Base-by-base conservation (phyloP, 2,888 invertebrate species). In the Mesoligia furuncula region DNA sequence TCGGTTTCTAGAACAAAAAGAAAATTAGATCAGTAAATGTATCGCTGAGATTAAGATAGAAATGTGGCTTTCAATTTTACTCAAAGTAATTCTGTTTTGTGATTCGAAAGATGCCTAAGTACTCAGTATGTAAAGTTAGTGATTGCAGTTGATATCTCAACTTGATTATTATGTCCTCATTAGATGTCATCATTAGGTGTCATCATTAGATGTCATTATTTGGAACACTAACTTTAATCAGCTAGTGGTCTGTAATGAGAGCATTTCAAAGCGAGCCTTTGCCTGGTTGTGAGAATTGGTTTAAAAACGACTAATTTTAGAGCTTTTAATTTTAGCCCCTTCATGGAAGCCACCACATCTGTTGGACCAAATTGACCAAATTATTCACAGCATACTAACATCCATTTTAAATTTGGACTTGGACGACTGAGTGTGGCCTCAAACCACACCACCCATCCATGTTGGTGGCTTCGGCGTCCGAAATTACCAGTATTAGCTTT, bases 11-110 rank as follows among this genome's bases (percentile, higher is more conserved):
- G 45, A 79, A 84, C 64, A 62, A 75, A 75, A 84, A 84, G 36
- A 71, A 87, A 86, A 84, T 86, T 75, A 72, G 39, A 54, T 2
- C 59, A 54, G 45, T 65, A 75, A 78, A 86, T 62, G 31, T 86
- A 84, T 79, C 15, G 69, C 62, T 48, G 20, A 70, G 69, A 86
- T 75, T 84, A 79, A 75, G 39, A 71, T 48, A 76, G 51, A 75
- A 42, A 70, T 64, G 59, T 61, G 54, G 27, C 45, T 64, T 62
- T 67, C 61, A 79, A 75, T 73, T 70, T 54, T 27, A 69, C 42
- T 72, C 24, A 72, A 39, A 39, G 59, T 73, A 31, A 64, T 67
- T 67, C 15, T 57, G n/a, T 61, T 65, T n/a, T 45, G 54, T 27
- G 27, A 66, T 57, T 77, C 27, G n/a, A 8, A 9, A 15, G 13